These are phyloP conservation scores for Mylabris sibirica DNA, from an alignment of 2,888 invertebrate species.

Conservation along the genomic window DNA sequence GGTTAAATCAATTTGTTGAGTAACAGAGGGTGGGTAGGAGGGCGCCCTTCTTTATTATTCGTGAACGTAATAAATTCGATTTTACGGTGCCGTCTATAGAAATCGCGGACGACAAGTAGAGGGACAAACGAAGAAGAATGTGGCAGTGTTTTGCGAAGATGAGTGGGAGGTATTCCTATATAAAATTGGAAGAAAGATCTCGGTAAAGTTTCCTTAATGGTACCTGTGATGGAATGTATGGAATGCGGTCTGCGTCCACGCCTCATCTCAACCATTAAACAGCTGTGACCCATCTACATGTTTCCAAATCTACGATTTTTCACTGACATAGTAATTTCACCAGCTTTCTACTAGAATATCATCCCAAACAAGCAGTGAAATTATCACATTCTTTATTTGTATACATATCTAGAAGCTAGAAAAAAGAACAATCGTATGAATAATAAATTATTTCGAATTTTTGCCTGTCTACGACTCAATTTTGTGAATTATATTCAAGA, in stretches of 20 bases:
- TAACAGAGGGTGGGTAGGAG: slow-evolving; percentile 25
- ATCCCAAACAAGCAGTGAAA: background rate
- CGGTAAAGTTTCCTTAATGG: slow-evolving; percentile 43
- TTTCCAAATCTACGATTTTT: slow-evolving; percentile 35
- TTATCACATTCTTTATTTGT: slow-evolving; percentile 8
- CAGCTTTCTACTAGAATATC: background rate
- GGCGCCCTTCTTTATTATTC: slow-evolving; percentile 21
- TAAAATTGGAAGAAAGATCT: slow-evolving; percentile 32
- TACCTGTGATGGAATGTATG: slow-evolving; percentile 53
- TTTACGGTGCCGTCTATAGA: slow-evolving; percentile 22
- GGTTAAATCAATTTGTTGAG: slow-evolving; percentile 35
- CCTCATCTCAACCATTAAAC: slow-evolving; percentile 39
- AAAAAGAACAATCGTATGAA: background rate
- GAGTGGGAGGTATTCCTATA: slow-evolving; percentile 34
- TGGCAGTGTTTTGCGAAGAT: slow-evolving; percentile 33
- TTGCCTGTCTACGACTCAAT: slow-evolving; percentile 1
- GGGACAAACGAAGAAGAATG: slow-evolving; percentile 24
- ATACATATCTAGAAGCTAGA: background rate
- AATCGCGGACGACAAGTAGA: slow-evolving; percentile 15
- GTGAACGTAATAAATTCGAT: slow-evolving; percentile 32
- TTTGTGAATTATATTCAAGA: slow-evolving; percentile 8
- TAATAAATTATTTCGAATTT: slow-evolving; percentile 11
- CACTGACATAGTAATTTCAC: slow-evolving; percentile 1
- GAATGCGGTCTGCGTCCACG: slow-evolving; percentile 56
- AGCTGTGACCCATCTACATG: slow-evolving; percentile 28